Conservation (phyloP, 2,113 vertebrate genomes). For the Triplophysa siluroides region DNA sequence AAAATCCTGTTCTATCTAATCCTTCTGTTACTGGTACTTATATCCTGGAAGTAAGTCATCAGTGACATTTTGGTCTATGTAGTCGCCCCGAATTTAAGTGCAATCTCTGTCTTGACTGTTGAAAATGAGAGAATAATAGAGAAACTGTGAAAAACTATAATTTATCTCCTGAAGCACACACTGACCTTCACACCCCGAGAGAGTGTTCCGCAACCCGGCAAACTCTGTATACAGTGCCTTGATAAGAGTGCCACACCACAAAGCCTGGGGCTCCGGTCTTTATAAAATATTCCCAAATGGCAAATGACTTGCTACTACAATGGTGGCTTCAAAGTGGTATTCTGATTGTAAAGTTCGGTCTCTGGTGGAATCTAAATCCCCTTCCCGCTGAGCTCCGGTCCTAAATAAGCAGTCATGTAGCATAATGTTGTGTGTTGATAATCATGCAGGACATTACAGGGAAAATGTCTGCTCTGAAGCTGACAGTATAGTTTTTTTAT, state of each 20-base stretch:
- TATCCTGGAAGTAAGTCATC: constrained; percentile 11
- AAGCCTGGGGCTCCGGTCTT: not conserved
- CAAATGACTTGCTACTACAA: constrained; percentile 18
- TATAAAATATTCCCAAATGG: not conserved
- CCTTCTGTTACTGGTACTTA: constrained; percentile 28
- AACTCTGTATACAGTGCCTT: not conserved
- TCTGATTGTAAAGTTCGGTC: not conserved
- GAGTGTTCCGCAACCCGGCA: constrained; percentile 6
- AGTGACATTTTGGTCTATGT: constrained; percentile 45
- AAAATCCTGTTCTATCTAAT: constrained; percentile 31
- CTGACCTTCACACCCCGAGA: constrained; percentile 42
- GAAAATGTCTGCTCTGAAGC: not conserved
- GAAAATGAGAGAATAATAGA: constrained; percentile 8
- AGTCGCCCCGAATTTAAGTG: constrained; percentile 35
- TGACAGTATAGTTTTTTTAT: not conserved
- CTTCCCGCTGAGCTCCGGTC: not conserved
- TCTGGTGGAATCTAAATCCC: constrained; percentile 1
- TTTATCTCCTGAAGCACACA: constrained; percentile 15
- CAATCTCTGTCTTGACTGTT: constrained; percentile 7
- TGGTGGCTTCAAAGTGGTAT: not conserved
- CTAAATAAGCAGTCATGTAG: not conserved
- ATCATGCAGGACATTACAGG: not conserved
- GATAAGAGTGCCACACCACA: constrained; percentile 6
- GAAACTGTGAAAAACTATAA: constrained; percentile 41
- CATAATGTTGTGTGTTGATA: constrained; percentile 4